These are phyloP conservation scores for Gopherus evgoodei DNA, from an alignment of 2,113 vertebrate species.

Conservation along the genomic window DNA sequence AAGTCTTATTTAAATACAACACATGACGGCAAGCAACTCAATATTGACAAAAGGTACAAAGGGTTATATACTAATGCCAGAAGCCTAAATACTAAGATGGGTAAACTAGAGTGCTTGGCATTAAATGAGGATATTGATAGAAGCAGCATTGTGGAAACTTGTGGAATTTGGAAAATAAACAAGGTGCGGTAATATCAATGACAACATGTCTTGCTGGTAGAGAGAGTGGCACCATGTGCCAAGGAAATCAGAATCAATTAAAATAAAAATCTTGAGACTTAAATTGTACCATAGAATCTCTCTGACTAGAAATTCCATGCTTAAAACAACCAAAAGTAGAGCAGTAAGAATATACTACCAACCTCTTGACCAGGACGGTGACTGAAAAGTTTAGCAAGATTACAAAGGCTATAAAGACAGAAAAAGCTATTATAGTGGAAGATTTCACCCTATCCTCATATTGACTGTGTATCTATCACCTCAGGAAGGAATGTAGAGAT, in stretches of 20 bases:
- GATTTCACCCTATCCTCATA: background rate
- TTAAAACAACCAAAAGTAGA: background rate
- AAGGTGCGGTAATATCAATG: background rate
- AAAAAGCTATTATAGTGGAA: background rate
- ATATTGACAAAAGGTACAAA: background rate
- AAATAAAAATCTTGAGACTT: background rate
- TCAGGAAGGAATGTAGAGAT: background rate
- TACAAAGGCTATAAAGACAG: background rate
- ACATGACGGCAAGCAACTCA: background rate
- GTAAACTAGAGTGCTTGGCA: background rate
- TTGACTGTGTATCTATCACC: background rate
- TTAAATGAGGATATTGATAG: background rate
- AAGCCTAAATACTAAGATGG: background rate
- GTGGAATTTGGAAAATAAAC: background rate
- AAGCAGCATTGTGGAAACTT: background rate
- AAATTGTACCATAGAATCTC: background rate
- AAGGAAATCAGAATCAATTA: background rate
- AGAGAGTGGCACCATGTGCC: background rate
- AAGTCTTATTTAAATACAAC: background rate
- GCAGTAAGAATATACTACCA: background rate
- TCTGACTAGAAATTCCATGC: background rate
- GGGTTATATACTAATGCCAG: background rate
- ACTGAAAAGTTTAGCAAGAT: background rate
- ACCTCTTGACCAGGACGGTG: background rate
- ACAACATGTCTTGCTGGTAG: background rate